Evolutionary conservation across 2,113 vertebrate genomes (phyloP).

Genomic region (Chlorocebus sabaeus): DNA sequence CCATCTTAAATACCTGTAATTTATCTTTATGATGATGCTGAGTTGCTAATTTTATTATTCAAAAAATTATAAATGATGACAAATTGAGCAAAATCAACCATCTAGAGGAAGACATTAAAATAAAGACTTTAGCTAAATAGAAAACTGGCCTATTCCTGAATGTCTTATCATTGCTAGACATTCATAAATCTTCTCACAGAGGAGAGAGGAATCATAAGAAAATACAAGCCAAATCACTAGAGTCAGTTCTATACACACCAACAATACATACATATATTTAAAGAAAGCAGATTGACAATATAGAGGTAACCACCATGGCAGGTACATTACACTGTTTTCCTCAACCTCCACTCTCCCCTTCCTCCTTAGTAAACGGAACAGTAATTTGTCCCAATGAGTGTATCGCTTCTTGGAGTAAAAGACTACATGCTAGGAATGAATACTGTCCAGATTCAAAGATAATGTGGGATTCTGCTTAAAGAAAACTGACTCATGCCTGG

Average conservation of each 20-base stretch:
- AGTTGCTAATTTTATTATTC: constrained; percentile 43
- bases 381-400: neutral
- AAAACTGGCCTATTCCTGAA: constrained; percentile 23
- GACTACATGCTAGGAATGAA: neutral
- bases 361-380: neutral
- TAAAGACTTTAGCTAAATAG: neutral
- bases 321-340: too few relatives aligned
- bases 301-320: neutral
- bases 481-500: constrained; percentile 16
- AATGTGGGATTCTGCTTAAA: neutral
- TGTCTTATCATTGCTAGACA: neutral
- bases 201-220: neutral
- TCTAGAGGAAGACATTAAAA: neutral
- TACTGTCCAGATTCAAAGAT: neutral
- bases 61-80: constrained; percentile 37
- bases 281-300: neutral
- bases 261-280: neutral
- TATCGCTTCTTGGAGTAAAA: constrained; percentile 5
- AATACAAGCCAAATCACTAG: neutral
- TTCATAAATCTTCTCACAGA: neutral
- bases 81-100: constrained; percentile 49
- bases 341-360: neutral
- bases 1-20: constrained; percentile 44
- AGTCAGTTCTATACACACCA: neutral
- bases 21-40: neutral